Conservation (phyloP, 2,113 vertebrate genomes). For the Trochalopteron elliotii region DNA sequence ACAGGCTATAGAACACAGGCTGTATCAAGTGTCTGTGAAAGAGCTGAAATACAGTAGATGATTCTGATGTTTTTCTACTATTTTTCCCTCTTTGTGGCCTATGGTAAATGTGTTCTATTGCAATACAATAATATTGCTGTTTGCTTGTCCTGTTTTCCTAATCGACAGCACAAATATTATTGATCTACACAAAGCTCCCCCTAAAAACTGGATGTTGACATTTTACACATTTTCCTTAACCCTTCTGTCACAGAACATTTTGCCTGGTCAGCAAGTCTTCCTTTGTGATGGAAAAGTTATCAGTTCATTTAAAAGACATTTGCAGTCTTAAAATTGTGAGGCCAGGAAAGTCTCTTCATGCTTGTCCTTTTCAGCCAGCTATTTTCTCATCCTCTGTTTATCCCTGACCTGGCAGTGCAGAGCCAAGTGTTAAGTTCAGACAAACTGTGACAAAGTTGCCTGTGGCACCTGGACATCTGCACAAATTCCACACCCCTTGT, state of each 20-base stretch:
- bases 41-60: background rate
- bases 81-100: background rate
- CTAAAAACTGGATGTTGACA: background rate
- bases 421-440: background rate
- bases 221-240: background rate
- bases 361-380: background rate
- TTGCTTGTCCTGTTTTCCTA: background rate
- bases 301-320: background rate
- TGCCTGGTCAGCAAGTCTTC: background rate
- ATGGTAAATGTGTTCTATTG: background rate
- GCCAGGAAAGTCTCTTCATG: background rate
- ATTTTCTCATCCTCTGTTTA: background rate
- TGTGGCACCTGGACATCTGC: background rate
- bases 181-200: background rate
- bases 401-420: background rate
- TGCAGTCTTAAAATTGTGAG: background rate
- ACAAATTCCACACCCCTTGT: background rate
- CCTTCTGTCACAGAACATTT: background rate
- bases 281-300: background rate
- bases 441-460: background rate
- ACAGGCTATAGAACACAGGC: background rate
- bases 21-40: background rate
- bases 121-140: background rate
- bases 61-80: background rate
- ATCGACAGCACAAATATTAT: background rate